Evolutionary conservation across 2,113 vertebrate species (phyloP).

Genomic region (western clawed frog (Xenopus tropicalis)): DNA sequence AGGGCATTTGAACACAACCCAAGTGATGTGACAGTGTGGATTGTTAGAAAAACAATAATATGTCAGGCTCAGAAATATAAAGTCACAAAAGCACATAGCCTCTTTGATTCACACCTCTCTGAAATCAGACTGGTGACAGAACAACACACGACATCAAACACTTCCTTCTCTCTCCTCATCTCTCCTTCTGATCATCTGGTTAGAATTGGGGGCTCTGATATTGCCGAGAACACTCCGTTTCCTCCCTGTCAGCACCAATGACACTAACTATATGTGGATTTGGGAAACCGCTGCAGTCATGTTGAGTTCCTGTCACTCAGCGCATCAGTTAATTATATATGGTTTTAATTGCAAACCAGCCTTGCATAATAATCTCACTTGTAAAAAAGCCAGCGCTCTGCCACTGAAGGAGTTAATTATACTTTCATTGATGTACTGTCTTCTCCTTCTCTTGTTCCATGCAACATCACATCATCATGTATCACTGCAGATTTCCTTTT

Average conservation of each 20-base stretch:
- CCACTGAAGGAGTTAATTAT: slow-evolving; percentile 1
- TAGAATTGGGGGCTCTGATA: slow-evolving; percentile 25
- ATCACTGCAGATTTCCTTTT: not conserved
- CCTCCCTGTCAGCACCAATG: slow-evolving; percentile 28
- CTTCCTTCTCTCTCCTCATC: slow-evolving; percentile 11
- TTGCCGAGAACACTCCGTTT: slow-evolving; percentile 6
- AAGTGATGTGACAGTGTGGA: slow-evolving; percentile 7
- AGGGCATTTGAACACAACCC: not conserved
- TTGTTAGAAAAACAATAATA: slow-evolving; percentile 28
- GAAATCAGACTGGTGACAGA: slow-evolving; percentile 34
- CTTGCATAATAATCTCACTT: not conserved
- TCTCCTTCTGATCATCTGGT: slow-evolving; percentile 18
- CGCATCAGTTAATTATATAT: slow-evolving; percentile 27
- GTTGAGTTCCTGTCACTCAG: slow-evolving; percentile 24
- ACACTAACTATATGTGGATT: slow-evolving; percentile 39
- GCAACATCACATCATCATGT: not conserved
- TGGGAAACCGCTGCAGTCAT: slow-evolving; percentile 24
- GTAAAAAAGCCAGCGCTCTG: not conserved
- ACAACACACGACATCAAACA: slow-evolving; percentile 38
- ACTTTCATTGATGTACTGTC: not conserved
- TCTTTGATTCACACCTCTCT: slow-evolving; percentile 31
- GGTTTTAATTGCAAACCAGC: slow-evolving; percentile 20
- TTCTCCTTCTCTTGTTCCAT: not conserved
- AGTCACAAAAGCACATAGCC: slow-evolving; percentile 27
- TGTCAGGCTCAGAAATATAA: slow-evolving; percentile 27